A percentile compares a stretch with the other conserved stretches of the same genome.
These are phyloP conservation scores for Rhopalosiphum padi DNA, from an alignment of 1,140 invertebrate genomes.

Conservation along the genomic window DNA sequence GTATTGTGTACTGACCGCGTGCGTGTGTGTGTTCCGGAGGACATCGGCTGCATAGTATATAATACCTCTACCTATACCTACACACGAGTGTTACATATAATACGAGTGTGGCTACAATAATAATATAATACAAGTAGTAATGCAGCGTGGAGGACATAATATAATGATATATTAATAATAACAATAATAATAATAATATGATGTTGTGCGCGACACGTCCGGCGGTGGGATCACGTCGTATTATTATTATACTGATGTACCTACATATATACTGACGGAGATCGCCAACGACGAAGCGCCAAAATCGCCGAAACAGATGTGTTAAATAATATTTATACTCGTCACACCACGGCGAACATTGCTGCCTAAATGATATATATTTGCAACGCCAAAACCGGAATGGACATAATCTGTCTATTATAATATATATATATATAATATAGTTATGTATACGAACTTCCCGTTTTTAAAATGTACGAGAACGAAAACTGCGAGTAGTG, in stretches of 20 bases:
- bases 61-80: neutral
- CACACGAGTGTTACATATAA: neutral
- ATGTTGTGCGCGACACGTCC: neutral
- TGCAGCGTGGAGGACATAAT: slow-evolving; percentile 2
- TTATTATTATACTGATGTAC: neutral
- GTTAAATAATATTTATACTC: neutral
- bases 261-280: neutral
- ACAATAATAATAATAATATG: neutral
- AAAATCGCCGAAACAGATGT: neutral
- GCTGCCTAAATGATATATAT: neutral
- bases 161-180: slow-evolving; percentile 1
- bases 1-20: neutral
- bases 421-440: neutral
- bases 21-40: neutral
- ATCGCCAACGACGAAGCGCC: slow-evolving; percentile 8
- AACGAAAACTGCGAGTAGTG: neutral
- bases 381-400: neutral
- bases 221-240: neutral
- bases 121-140: neutral
- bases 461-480: neutral
- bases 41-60: neutral
- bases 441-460: neutral
- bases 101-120: neutral
- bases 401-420: neutral
- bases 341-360: neutral